Base-by-base conservation (phyloP, 1,140 invertebrate genomes). In the Agraylea sexmaculata region DNA sequence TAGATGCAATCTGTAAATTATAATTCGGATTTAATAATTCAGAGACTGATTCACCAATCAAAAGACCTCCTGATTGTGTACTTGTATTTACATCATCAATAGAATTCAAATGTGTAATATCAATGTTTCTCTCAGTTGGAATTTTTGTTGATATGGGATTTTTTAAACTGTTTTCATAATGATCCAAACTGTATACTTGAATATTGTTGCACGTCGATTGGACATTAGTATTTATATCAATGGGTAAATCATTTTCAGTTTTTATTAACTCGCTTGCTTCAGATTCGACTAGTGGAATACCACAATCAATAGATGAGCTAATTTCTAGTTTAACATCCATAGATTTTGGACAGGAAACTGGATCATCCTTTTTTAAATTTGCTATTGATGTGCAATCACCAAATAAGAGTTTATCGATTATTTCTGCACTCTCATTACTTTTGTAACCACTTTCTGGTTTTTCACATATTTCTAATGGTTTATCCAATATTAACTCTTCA, bases 101-200 rank as follows among this genome's bases (percentile, higher is more conserved):
- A 25, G 59, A 58, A 51, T 60, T 57, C 1, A 65, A 45, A 39
- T 63, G 59, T 4, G 65, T 55, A 54, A 64, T 58, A 28, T 64
- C 60, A 28, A 64, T 62, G 47, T 66, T 65, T 43, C 59, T 57
- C 30, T 64, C 43, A 27, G 60, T 53, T 35, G 55, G 56, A 42
- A 50, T 50, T 47, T 53, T 64, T 36, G 58, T 52, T 51, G 32
- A 54, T 27, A 53, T 43, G 2, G 40, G 35, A 22, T 29, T 23
- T 19, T 49, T 49, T 34, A 59, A 45, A 51, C 59, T 66, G 19
- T 50, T 63, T 51, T 68, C 65, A 22, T 66, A 68, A 13, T 58
- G 57, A 53, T 68, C 65, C 31, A 68, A 68, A 47, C 66, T 68
- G 49, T 66, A 68, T 51, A 66, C 60, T 56, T 68, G 63, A 18